Evolutionary conservation across 2,797 vertebrate genomes (phyloP).

Genomic region (Lateolabrax maculatus): DNA sequence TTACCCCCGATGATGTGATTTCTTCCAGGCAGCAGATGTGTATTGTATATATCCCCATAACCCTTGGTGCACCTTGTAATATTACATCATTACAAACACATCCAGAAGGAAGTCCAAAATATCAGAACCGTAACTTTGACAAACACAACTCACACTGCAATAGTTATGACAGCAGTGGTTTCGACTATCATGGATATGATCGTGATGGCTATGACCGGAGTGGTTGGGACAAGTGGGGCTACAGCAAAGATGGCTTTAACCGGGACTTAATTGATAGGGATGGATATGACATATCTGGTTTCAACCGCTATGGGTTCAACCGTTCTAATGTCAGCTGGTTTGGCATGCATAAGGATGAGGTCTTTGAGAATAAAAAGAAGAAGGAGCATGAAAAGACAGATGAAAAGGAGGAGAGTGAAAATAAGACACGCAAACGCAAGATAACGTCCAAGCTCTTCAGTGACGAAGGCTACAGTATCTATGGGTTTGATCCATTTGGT

Average conservation of each 20-base stretch:
- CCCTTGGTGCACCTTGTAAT: slow-evolving; percentile 74
- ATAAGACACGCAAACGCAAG: slow-evolving; percentile 7
- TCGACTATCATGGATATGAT: slow-evolving; percentile 59
- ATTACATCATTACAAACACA: slow-evolving; percentile 39
- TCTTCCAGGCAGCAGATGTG: slow-evolving; percentile 61
- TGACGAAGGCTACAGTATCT: slow-evolving; percentile 55
- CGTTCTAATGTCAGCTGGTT: slow-evolving; percentile 62
- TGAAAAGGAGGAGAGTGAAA: not conserved
- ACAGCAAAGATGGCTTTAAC: slow-evolving; percentile 57
- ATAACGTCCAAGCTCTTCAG: slow-evolving; percentile 52
- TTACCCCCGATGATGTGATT: slow-evolving; percentile 58
- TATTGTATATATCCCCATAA: slow-evolving; percentile 69
- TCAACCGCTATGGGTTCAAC: slow-evolving; percentile 68
- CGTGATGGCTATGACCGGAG: slow-evolving; percentile 56
- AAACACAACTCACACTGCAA: not conserved
- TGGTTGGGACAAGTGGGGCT: slow-evolving; percentile 64
- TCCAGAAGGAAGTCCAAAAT: not conserved
- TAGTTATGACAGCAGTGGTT: slow-evolving; percentile 41
- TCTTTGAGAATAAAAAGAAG: slow-evolving; percentile 13
- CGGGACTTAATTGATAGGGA: slow-evolving; percentile 65
- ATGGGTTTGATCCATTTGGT: slow-evolving; percentile 67
- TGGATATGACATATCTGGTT: slow-evolving; percentile 67
- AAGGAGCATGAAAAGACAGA: not conserved
- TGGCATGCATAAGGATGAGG: slow-evolving; percentile 54
- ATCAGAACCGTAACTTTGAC: slow-evolving; percentile 12